Base-by-base conservation (phyloP, 2,113 vertebrate genomes). In the Litocranius walleri region DNA sequence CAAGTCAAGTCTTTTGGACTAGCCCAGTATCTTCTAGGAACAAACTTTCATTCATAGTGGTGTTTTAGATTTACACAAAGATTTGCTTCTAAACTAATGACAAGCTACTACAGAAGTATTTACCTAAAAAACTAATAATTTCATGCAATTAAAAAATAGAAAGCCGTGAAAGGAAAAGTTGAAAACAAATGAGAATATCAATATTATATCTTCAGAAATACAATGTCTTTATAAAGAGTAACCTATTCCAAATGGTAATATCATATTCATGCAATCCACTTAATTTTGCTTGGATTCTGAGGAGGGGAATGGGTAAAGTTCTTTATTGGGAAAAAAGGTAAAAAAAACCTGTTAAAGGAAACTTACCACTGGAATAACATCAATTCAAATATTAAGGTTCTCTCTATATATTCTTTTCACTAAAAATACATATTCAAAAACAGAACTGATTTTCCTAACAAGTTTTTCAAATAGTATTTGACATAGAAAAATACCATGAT, bases 51-150 rank as follows among this genome's bases (percentile, higher is more conserved):
- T 29, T 83, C 90, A 62, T 1, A 87, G 52, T 11, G 23, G 14
- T 67, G 8, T 36, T 67, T 52, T 5, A 80, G 19, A 30, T 43
- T 17, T 57, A 50, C 10, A 74, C 12, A 74, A 91, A 94, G 25
- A 97, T 57, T 57, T 56, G 25, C 80, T 87, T 87, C 36, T 84
- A 71, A 96, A 92, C 19, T 90, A 36, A 83, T 23, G 43, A 91
- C 45, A 85, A 94, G 86, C n/a, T 87, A 67, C 27, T 86, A 85
- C n/a, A 89, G n/a, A 67, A 95, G 30, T 86, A 89, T 48, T 93
- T 91, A 77, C 57, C 25, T 83, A 4, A 84, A 94, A 95, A 91
- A 52, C 36, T 33, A 84, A 45, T 17, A 94, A 12, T 67, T 59
- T 84, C 16, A 57, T 14, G 15, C 1, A 84, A 30, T 15, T 48